Conservation (phyloP, 2,888 invertebrate genomes). For the Alsophila aescularia region DNA sequence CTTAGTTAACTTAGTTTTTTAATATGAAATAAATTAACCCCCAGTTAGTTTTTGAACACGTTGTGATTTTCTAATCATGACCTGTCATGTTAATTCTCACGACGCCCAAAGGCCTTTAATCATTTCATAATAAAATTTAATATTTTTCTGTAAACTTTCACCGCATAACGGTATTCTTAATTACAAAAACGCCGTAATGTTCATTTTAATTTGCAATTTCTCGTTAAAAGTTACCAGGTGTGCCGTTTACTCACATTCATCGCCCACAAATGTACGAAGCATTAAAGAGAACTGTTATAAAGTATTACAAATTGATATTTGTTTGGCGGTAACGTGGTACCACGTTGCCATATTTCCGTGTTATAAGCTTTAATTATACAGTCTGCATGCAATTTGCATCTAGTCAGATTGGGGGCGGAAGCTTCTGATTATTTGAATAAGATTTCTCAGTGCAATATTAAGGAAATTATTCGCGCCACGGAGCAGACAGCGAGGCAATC, state of each 20-base stretch:
- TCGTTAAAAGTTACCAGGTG: slow-evolving; percentile 37
- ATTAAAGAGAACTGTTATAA: slow-evolving; percentile 34
- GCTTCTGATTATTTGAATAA: slow-evolving; percentile 76
- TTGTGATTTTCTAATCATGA: too few species aligned
- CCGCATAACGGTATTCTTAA: slow-evolving; percentile 15
- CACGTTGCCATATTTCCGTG: neutral
- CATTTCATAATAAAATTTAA: neutral
- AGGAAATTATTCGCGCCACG: slow-evolving; percentile 65
- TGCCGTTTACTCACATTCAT: slow-evolving; percentile 30
- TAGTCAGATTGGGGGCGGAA: slow-evolving; percentile 67
- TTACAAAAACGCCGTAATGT: slow-evolving; percentile 20
- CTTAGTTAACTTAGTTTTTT: too few species aligned
- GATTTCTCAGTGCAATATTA: slow-evolving; percentile 68
- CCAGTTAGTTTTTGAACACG: too few species aligned
- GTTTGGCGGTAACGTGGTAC: neutral
- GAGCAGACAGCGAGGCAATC: slow-evolving; percentile 45
- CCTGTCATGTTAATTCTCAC: too few species aligned
- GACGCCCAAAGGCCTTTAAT: too few species aligned
- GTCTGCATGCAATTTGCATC: slow-evolving; percentile 74
- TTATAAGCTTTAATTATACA: slow-evolving; percentile 59
- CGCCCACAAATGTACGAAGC: slow-evolving; percentile 28
- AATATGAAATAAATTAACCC: too few species aligned
- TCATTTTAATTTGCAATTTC: slow-evolving; percentile 36
- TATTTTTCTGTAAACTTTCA: slow-evolving; percentile 6
- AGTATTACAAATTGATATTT: slow-evolving; percentile 29